Base-by-base conservation (phyloP, 2,888 invertebrate genomes). In the Rhingia rostrata region DNA sequence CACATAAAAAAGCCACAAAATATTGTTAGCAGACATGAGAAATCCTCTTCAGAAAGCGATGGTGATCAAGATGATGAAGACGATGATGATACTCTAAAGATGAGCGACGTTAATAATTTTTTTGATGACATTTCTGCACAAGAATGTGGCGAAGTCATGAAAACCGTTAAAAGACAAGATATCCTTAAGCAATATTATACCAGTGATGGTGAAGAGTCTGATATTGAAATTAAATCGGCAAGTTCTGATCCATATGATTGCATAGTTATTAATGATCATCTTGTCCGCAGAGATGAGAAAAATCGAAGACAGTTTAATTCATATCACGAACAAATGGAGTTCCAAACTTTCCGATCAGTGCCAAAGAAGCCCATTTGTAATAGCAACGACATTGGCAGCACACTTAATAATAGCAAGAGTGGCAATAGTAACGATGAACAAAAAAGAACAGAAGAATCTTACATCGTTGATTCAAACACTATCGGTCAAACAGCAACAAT, bases 201-300 rank as follows among this genome's bases (percentile, higher is more conserved):
- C 61, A 92, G 93, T 88, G 93, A 93, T 86, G 94, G 94, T 84
- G 94, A 94, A 88, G 94, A 94, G 6, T 94, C 94, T 60, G 90
- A 90, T 85, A 86, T 87, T 7, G 90, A 90, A 61, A 86, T 91
- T 6, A 91, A 90, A 90, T 95, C 95, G 61, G 94, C 95, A 58
- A 95, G 95, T 88, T 95, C 95, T 58, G 95, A 95, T 92, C 95
- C 95, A 35, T 95, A 95, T 87, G 95, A 95, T 89, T 96, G 96
- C 89, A 96, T 97, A 87, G 95, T 97, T 64, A 96, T 97, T 33
- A 96, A 96, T 87, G 96, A 97, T 91, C 96, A 95, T 88, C 88
- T 92, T 53, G 92, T 91, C 75, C 90, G 89, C 64, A 89, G 89
- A 90, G 93, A 93, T 83, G 92, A 93, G 30, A 93, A 93, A 82